phyloP scores from a whole-genome alignment of 2,797 vertebrate genomes.

The Amblyopsis hoosieri region DNA sequence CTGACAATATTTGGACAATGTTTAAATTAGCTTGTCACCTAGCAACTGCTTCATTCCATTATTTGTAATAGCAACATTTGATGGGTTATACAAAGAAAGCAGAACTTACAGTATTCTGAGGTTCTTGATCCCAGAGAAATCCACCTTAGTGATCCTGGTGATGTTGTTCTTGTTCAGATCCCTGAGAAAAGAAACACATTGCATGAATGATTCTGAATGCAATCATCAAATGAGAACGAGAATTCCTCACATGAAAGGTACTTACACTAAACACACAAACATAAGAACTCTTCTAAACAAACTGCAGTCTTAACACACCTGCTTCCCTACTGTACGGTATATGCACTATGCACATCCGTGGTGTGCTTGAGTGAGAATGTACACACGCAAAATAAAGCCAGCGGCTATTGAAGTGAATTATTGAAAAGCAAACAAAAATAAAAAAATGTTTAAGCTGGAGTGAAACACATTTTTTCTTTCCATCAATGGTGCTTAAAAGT shows the following conservation, averaged over 20 bases:
- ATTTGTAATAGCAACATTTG: no score
- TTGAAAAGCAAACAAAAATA: conserved; percentile 17
- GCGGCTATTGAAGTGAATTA: conserved; percentile 20
- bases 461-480: conserved; percentile 54
- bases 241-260: conserved; percentile 19
- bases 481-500: conserved; percentile 63
- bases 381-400: neutral
- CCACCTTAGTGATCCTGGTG: conserved; percentile 93
- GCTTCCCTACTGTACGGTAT: conserved; percentile 10
- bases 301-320: conserved; percentile 32
- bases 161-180: conserved; percentile 98
- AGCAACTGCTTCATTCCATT: no score
- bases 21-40: no score
- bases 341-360: neutral
- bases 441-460: conserved; percentile 15
- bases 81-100: neutral
- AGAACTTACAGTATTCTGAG: conserved; percentile 93
- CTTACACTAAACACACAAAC: conserved; percentile 35
- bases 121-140: conserved; percentile 94
- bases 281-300: conserved; percentile 21
- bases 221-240: neutral
- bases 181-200: conserved; percentile 68
- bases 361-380: no score
- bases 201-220: conserved; percentile 17
- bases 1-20: no score